Evolutionary conservation across 2,113 vertebrate species (phyloP), one percentile per base, ranked within the genome.

Genomic region (Cacatua alba): DNA sequence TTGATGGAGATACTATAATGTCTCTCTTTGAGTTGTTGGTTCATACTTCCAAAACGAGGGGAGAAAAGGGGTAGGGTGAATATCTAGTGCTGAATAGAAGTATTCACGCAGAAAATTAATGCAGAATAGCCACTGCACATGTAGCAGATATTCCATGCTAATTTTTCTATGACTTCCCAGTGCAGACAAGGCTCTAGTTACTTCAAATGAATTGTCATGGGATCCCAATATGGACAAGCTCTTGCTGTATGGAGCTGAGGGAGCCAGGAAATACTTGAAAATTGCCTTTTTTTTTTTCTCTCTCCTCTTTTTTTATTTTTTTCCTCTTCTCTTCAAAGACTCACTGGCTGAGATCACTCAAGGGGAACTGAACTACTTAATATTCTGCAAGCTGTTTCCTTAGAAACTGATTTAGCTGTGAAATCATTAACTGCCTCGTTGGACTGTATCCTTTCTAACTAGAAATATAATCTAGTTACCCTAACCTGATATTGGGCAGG

Each of bases 301-400:
- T 2, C 4, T 2, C 33, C 10, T 7, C 13, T 59, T 23, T 23
- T n/a, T n/a, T 23, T 13, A 20, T 57, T 37, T 26, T 72, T 62
- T 33, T 53, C 7, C 19, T 43, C 41, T 55, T 29, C 31, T 74
- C 43, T 89, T 88, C 77, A 78, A 92, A 88, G 53, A 41, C 78
- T 91, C 0, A 0, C 35, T 79, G 84, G 35, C 65, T 95, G 94
- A 82, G 57, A 71, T 93, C 48, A 39, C 72, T 92, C 74, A 78
- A 12, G 59, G 59, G 62, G 77, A 21, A 74, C 41, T 92, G 78
- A 84, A 76, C 52, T 96, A 68, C 90, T 96, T 93, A 86, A 94
- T 95, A 94, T 96, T 96, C 94, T 80, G 88, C 64, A 75, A 41
- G 68, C 76, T 95, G 69, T 90, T 95, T 88, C 90, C 90, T 88